Base-by-base conservation (phyloP, 2,113 vertebrate species). In the Thunnus maccoyii region DNA sequence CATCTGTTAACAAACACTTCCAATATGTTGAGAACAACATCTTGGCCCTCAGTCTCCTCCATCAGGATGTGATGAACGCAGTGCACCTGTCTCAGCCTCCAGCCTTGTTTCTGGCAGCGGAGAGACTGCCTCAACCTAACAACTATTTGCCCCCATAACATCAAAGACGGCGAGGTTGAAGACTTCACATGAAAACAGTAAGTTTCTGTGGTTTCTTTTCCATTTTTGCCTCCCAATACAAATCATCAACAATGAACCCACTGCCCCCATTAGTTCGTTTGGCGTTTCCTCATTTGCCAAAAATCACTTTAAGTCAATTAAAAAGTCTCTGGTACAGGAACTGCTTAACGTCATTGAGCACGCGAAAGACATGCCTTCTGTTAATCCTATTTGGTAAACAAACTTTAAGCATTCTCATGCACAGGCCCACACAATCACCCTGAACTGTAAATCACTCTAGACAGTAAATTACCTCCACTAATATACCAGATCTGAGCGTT, bases 1-100 rank as follows among this genome's bases (percentile, higher is more conserved):
- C 91, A 90, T 94, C 93, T 94, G 93, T 89, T 91, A 88, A 88
- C 86, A 92, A 91, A 92, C 84, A 89, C 83, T 87, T 92, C 89
- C 90, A 94, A 90, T 75, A 89, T 89, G 91, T 78, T 86, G 69
- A 89, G 88, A 91, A 93, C 84, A 93, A 93, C 91, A 91, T 93
- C 80, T 94, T 94, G 92, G 90, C 88, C 84, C 82, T 84, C 76
- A 7, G 50, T 82, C 72, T 84, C 72, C 64, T 86, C 79, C 88
- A 84, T 91, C 89, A 88, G 84, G 85, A 88, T 92, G 88, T 89
- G 89, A 91, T 90, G 90, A 93, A 86, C 76, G 78, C 70, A 0
- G 77, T 92, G 88, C 94, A 94, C 93, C 94, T 94, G 93, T 80
- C 92, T 93, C 87, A 80, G 88, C 79, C 87, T 88, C 88, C 78